phyloP scores from a whole-genome alignment of 1,140 invertebrate species.

The Hylaeus volcanicus region DNA sequence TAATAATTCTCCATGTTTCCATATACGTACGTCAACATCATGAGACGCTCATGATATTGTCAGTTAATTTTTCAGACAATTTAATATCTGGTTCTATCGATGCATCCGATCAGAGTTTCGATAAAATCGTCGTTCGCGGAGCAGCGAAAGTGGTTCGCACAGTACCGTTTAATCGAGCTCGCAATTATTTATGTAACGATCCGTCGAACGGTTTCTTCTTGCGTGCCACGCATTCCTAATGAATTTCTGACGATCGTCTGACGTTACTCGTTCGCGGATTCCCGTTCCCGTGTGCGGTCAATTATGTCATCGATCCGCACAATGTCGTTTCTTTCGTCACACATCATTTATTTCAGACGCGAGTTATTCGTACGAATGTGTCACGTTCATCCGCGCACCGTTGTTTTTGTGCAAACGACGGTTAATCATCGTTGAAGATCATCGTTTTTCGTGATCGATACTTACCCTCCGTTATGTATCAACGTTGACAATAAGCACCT shows the following conservation, averaged over 20 bases:
- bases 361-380: neutral
- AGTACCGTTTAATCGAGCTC: conserved; percentile 11
- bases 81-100: no score
- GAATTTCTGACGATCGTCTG: conserved; percentile 21
- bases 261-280: neutral
- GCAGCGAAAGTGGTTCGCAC: conserved; percentile 25
- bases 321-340: neutral
- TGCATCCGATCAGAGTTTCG: no score
- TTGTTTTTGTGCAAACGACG: neutral
- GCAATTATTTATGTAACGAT: conserved; percentile 51
- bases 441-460: no score
- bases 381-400: neutral
- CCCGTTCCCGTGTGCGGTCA: neutral
- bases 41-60: no score
- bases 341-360: neutral
- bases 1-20: no score
- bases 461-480: no score
- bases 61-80: no score
- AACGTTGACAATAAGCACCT: no score
- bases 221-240: conserved; percentile 26
- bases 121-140: neutral
- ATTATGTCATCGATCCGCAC: conserved; percentile 24
- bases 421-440: neutral
- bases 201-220: conserved; percentile 4
- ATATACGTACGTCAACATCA: no score